Base-by-base conservation (phyloP, 2,113 vertebrate genomes). In the Arothron firmamentum region DNA sequence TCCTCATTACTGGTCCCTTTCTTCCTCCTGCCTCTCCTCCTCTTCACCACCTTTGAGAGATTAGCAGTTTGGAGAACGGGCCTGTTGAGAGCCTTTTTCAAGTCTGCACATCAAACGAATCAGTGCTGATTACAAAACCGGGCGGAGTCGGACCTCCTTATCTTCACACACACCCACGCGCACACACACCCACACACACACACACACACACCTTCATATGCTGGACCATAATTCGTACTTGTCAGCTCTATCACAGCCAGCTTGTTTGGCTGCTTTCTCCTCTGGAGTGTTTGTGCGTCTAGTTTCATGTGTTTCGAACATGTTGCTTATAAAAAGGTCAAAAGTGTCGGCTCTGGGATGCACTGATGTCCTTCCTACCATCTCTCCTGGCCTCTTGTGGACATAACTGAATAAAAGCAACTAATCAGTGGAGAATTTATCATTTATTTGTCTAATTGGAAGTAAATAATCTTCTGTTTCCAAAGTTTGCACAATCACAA, bases 51-150 rank as follows among this genome's bases (percentile, higher is more conserved):
- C 84, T 88, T 85, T 82, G 84, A 81, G 77, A 86, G 84, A 88
- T 86, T 85, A 86, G 58, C 82, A 79, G 77, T 83, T 81, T 86
- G 79, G 81, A 79, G 84, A 83, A 75, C 82, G 51, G 76, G 69
- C 62, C 80, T 67, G 82, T 80, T 54, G 72, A 80, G 74, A 78
- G 62, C 49, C 70, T 70, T 77, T 79, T 81, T 81, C 64, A 83
- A 78, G 74, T 77, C 75, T 2, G 65, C 58, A 85, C 82, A 86
- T 88, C 80, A 85, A 85, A 86, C 56, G 82, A 77, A 79, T 83
- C 75, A 69, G 72, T 67, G 80, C 84, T 83, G 79, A 80, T 81
- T 80, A 86, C 80, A 86, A 83, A 74, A 75, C 70, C 74, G 56
- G 38, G 23, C 68, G 23, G 53, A 79, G 74, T 84, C 70, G 17